Conservation (phyloP, 2,113 vertebrate species). For the Camelus dromedarius region DNA sequence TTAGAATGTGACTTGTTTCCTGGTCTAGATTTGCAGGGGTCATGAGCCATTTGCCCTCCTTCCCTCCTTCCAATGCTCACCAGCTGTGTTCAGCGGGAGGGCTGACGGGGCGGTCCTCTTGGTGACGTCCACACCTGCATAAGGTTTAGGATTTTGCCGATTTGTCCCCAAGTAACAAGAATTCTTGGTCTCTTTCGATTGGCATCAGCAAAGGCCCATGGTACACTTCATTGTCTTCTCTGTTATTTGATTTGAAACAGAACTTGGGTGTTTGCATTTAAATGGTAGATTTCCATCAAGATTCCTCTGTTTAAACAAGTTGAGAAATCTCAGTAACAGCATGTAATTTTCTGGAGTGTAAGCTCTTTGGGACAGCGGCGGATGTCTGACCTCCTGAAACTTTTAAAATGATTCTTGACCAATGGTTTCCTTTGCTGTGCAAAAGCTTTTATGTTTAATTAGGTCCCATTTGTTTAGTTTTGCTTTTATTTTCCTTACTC, state of each 20-base stretch:
- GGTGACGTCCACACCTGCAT: accelerated
- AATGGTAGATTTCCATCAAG: neutral
- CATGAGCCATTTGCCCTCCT: accelerated
- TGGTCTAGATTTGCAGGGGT: neutral
- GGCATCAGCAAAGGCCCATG: neutral
- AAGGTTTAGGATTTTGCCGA: no score
- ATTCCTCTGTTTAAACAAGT: neutral
- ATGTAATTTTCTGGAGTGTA: neutral
- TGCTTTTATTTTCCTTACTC: no score
- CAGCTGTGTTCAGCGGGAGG: neutral
- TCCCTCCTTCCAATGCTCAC: neutral
- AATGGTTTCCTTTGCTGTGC: no score
- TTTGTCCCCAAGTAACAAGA: accelerated
- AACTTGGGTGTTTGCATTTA: neutral
- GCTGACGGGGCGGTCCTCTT: accelerated
- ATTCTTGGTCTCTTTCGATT: accelerated
- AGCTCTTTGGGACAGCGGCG: neutral
- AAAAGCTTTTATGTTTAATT: no score
- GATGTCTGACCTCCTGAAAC: neutral
- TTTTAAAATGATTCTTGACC: no score
- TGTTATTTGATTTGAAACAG: neutral
- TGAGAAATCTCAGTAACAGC: neutral
- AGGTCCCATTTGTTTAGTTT: no score
- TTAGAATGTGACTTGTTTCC: neutral
- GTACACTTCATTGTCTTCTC: neutral